Evolutionary conservation across 2,888 invertebrate genomes (phyloP).

Genomic region (Anodontia alba): DNA sequence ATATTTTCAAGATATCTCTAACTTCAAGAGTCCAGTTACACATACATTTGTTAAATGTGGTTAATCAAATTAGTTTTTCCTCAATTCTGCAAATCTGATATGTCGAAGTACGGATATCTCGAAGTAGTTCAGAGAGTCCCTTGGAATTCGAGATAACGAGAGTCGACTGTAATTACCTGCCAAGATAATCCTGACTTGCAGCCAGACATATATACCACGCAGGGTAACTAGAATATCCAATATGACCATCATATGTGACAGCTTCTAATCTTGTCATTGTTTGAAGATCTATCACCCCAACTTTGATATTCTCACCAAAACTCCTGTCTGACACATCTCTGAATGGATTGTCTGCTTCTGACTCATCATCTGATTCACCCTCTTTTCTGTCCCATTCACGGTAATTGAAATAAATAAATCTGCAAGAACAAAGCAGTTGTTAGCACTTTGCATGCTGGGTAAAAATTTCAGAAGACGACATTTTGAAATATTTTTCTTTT

Average conservation of each 20-base stretch:
- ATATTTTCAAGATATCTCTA: too few species aligned
- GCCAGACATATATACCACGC: constrained; percentile 69
- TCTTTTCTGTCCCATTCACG: constrained; percentile 33
- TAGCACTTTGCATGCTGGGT: too few species aligned
- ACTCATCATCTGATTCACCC: constrained; percentile 33
- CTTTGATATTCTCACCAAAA: constrained; percentile 50
- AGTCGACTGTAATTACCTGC: constrained; percentile 60
- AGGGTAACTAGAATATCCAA: constrained; percentile 58
- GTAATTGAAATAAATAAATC: constrained; percentile 62
- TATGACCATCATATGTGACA: constrained; percentile 51
- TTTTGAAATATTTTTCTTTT: too few species aligned
- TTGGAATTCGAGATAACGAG: too few species aligned
- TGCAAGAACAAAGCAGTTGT: too few species aligned
- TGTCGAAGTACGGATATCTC: too few species aligned
- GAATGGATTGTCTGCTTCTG: constrained; percentile 36
- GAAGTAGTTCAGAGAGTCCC: too few species aligned
- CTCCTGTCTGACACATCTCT: constrained; percentile 18
- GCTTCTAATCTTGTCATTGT: constrained; percentile 39
- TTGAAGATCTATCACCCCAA: constrained; percentile 58
- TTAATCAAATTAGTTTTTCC: too few species aligned
- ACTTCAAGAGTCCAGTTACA: too few species aligned
- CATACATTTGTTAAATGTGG: too few species aligned
- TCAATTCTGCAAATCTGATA: too few species aligned
- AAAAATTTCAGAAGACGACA: too few species aligned
- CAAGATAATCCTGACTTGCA: constrained; percentile 54